A percentile compares a stretch with the other conserved stretches of the same genome.
Conservation (phyloP, 2,113 vertebrate genomes). For the Sander lucioperca region DNA sequence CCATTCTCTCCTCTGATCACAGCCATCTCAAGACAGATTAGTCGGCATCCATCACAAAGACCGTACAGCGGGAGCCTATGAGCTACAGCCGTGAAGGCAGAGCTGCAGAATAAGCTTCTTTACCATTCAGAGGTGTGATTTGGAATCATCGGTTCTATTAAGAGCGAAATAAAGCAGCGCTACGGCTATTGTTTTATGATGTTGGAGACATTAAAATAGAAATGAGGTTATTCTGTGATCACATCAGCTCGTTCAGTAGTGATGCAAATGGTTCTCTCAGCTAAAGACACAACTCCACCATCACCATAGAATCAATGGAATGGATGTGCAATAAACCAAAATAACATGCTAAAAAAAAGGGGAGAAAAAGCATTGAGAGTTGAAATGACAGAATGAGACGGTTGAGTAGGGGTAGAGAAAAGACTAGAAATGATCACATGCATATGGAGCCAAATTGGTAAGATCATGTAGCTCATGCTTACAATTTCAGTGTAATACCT, state of each 20-base stretch:
- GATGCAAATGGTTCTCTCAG: slow-evolving; percentile 45
- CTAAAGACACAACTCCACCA: slow-evolving; percentile 74
- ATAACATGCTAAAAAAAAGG: slow-evolving; percentile 39
- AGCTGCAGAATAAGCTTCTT: slow-evolving; percentile 77
- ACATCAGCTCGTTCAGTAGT: slow-evolving; percentile 18
- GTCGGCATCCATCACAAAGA: slow-evolving; percentile 74
- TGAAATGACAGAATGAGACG: slow-evolving; percentile 35
- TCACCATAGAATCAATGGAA: slow-evolving; percentile 60
- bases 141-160: slow-evolving; percentile 50
- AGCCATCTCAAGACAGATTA: slow-evolving; percentile 79
- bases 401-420: slow-evolving; percentile 35
- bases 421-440: slow-evolving; percentile 58
- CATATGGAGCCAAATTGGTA: slow-evolving; percentile 46
- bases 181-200: slow-evolving; percentile 53
- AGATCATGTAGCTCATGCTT: slow-evolving; percentile 44
- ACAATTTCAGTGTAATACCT: neutral
- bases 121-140: slow-evolving; percentile 60
- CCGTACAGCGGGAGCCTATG: slow-evolving; percentile 49
- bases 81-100: slow-evolving; percentile 60
- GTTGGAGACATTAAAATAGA: slow-evolving; percentile 44
- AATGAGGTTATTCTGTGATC: slow-evolving; percentile 48
- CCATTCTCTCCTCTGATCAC: slow-evolving; percentile 74
- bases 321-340: slow-evolving; percentile 48
- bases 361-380: neutral
- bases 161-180: slow-evolving; percentile 36